phyloP scores from a whole-genome alignment of 2,113 vertebrate species.

The Calidris pugnax region DNA sequence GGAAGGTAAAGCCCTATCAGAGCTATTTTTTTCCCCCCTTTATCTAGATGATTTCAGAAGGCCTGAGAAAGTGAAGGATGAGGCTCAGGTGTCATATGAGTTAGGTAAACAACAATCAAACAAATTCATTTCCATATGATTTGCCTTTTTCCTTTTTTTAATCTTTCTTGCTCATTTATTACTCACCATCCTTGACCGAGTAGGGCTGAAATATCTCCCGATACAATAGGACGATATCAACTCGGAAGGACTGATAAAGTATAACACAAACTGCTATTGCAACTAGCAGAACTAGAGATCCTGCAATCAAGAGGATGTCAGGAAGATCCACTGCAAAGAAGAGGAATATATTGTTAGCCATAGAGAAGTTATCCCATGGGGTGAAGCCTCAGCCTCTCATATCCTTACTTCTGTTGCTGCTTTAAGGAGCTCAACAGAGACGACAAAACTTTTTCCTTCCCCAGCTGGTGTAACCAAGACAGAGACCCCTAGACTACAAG shows the following conservation, averaged over 20 bases:
- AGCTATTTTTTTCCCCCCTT: neutral
- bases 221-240: slow-evolving; percentile 62
- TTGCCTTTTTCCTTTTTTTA: neutral
- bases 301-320: slow-evolving; percentile 15
- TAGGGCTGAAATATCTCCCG: slow-evolving; percentile 50
- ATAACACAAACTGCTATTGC: slow-evolving; percentile 3
- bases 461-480: neutral
- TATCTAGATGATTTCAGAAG: neutral
- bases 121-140: neutral
- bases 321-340: slow-evolving; percentile 41
- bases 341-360: neutral
- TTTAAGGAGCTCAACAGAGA: neutral
- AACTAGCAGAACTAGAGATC: slow-evolving; percentile 54
- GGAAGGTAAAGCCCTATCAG: neutral
- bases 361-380: neutral
- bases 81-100: neutral
- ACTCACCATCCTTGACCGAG: slow-evolving; percentile 70
- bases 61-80: neutral
- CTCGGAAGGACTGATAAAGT: slow-evolving; percentile 67
- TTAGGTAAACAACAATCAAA: neutral
- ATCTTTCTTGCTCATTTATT: neutral
- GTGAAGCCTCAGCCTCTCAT: neutral
- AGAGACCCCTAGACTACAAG: neutral
- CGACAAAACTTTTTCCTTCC: neutral
- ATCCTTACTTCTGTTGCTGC: neutral